Evolutionary conservation across 2,113 vertebrate species (phyloP).

Genomic region (Rhea pennata): DNA sequence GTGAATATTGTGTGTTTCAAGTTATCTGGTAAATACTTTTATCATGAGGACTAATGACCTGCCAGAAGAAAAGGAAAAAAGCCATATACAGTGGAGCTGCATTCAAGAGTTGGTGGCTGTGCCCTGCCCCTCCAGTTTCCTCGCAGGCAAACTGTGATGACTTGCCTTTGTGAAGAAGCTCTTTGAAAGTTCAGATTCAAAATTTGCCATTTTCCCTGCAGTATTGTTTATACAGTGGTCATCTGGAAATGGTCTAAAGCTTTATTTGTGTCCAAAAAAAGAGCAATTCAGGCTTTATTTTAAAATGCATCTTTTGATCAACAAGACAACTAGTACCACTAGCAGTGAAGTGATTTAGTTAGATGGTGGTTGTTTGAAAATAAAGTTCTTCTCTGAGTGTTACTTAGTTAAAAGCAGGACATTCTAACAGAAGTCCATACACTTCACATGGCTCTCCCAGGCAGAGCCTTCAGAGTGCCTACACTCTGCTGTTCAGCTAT

Average conservation of each 20-base stretch:
- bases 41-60: slow-evolving; percentile 66
- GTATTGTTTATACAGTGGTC: slow-evolving; percentile 21
- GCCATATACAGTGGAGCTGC: slow-evolving; percentile 17
- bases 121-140: slow-evolving; percentile 20
- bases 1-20: slow-evolving; percentile 75
- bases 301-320: slow-evolving; percentile 45
- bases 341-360: neutral
- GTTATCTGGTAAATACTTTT: slow-evolving; percentile 70
- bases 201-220: slow-evolving; percentile 45
- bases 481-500: neutral
- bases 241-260: slow-evolving; percentile 48
- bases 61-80: slow-evolving; percentile 49
- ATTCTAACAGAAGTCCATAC: neutral
- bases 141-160: slow-evolving; percentile 41
- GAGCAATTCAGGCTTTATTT: slow-evolving; percentile 28
- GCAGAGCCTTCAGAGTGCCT: neutral
- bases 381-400: neutral
- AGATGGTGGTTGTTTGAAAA: neutral
- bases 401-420: neutral
- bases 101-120: slow-evolving; percentile 64
- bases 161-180: slow-evolving; percentile 69
- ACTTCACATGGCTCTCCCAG: neutral
- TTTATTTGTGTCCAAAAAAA: neutral
- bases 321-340: neutral
- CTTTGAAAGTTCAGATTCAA: slow-evolving; percentile 72